phyloP scores from a whole-genome alignment of 2,113 vertebrate species.

The Pithys albifrons region DNA sequence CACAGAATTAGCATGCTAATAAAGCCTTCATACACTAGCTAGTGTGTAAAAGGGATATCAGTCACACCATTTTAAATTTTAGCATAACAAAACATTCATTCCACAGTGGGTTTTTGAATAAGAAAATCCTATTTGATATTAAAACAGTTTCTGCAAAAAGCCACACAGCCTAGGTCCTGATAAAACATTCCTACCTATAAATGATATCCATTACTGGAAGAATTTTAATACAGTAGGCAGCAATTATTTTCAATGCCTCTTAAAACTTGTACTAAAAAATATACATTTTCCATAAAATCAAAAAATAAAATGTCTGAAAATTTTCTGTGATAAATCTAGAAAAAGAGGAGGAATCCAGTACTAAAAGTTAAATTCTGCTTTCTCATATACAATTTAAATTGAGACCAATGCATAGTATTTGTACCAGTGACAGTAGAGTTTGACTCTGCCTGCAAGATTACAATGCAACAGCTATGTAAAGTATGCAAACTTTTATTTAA shows the following conservation, averaged over 20 bases:
- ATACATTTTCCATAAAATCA: constrained; percentile 67
- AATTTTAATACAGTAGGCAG: constrained; percentile 31
- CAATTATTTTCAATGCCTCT: constrained; percentile 55
- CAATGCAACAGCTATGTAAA: constrained; percentile 4
- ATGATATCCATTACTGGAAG: background rate
- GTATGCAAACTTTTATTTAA: constrained; percentile 71
- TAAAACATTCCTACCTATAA: background rate
- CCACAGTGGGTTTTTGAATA: background rate
- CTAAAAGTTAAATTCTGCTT: background rate
- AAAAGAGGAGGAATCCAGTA: background rate
- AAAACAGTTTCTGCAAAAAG: constrained; percentile 1
- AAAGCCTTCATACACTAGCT: background rate
- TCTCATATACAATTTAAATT: background rate
- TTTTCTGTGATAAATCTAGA: background rate
- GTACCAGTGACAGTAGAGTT: background rate
- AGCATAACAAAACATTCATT: background rate
- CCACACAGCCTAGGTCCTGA: background rate
- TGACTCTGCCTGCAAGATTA: background rate
- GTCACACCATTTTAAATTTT: background rate
- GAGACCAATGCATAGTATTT: background rate
- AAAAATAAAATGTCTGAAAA: constrained; percentile 64
- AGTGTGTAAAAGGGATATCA: accelerated
- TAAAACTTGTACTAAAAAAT: constrained; percentile 76
- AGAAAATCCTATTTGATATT: background rate
- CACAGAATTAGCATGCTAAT: background rate